phyloP scores from a whole-genome alignment of 2,113 vertebrate species.

The Pangasianodon hypophthalmus region DNA sequence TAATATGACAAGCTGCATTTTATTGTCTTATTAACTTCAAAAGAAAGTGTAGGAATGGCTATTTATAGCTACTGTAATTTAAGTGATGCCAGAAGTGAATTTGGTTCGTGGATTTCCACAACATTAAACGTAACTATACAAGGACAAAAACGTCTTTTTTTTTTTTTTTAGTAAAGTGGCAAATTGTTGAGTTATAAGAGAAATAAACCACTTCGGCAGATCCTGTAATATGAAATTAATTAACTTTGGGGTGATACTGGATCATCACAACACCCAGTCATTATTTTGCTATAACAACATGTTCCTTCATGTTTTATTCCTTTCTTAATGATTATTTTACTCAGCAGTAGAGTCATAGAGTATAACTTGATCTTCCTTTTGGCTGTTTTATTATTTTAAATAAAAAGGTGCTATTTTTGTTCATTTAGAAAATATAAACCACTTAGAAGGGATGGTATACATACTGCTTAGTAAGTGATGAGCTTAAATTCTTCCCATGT shows the following conservation, averaged over 20 bases:
- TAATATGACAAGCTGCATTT: background rate
- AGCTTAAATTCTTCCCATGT: slow-evolving; percentile 9
- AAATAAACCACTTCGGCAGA: background rate
- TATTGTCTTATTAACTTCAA: background rate
- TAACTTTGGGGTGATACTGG: background rate
- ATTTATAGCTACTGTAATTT: background rate
- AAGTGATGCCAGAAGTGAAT: background rate
- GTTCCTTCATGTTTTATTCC: background rate
- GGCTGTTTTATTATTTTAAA: background rate
- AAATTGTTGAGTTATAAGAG: background rate
- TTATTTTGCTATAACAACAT: background rate
- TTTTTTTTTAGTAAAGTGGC: background rate
- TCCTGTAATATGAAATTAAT: background rate
- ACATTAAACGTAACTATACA: background rate
- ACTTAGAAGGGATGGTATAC: background rate
- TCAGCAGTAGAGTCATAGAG: background rate
- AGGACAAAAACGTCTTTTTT: background rate
- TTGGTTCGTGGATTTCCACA: background rate
- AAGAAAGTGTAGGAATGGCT: background rate
- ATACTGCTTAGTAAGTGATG: slow-evolving; percentile 2
- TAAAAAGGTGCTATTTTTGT: background rate
- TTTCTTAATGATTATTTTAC: background rate
- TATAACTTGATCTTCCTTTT: background rate
- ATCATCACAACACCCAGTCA: background rate
- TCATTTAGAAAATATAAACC: background rate